These are phyloP conservation scores for Tinamus major DNA, from an alignment of 2,797 vertebrate species.

Conservation along the genomic window DNA sequence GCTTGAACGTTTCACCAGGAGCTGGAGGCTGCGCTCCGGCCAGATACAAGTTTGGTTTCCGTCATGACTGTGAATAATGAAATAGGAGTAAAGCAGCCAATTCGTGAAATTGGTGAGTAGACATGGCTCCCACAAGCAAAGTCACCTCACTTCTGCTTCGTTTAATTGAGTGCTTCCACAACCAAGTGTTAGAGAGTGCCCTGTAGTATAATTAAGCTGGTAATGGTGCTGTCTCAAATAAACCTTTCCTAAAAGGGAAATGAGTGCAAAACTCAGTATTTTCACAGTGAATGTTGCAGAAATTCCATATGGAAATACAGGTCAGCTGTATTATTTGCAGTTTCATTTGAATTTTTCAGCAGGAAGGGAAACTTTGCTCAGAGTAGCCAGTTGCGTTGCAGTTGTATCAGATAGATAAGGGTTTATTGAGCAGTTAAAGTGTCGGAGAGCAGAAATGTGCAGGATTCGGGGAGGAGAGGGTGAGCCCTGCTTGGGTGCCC, in stretches of 20 bases:
- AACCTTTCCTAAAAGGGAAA: neutral
- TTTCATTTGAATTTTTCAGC: neutral
- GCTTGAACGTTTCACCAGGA: constrained; percentile 64
- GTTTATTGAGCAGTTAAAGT: neutral
- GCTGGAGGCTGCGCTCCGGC: constrained; percentile 86
- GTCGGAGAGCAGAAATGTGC: neutral
- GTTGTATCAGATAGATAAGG: rapidly evolving
- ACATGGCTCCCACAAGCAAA: neutral
- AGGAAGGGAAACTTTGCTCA: neutral
- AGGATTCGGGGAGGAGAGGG: neutral
- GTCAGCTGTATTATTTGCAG: neutral
- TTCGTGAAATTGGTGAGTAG: constrained; percentile 91
- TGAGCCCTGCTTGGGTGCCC: neutral
- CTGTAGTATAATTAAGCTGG: neutral
- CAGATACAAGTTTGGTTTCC: constrained; percentile 92
- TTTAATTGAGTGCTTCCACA: neutral
- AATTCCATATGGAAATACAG: neutral
- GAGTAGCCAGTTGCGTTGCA: neutral
- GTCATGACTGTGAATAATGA: constrained; percentile 97
- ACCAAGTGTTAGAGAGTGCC: neutral
- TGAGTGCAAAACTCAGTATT: neutral
- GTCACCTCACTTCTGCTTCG: neutral
- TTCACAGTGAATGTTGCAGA: neutral
- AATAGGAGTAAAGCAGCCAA: constrained; percentile 94
- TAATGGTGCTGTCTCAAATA: neutral